These are phyloP conservation scores for Coracias cyanogaster DNA, from an alignment of 2,797 vertebrate species.

Conservation along the genomic window DNA sequence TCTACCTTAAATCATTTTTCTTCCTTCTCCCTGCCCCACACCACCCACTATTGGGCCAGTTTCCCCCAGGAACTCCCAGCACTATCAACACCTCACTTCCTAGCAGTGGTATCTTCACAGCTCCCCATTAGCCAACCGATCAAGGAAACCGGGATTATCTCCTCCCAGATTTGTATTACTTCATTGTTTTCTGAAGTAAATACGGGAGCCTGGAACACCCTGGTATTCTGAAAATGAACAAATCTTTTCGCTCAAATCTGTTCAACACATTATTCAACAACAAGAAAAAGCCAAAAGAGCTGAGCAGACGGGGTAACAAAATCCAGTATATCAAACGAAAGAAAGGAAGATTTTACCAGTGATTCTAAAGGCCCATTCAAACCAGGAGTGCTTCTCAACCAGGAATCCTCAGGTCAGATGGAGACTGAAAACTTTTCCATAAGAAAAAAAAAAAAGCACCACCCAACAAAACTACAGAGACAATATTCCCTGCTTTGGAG, in stretches of 20 bases:
- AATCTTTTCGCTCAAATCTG: background rate
- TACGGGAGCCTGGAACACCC: background rate
- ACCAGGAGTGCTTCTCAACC: background rate
- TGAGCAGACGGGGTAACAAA: background rate
- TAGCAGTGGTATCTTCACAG: background rate
- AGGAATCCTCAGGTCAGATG: background rate
- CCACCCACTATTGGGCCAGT: too few relatives aligned
- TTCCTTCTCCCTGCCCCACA: background rate
- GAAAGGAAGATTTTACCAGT: background rate
- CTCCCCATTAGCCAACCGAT: background rate
- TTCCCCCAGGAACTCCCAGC: background rate
- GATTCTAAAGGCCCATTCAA: background rate
- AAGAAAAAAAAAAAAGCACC: background rate
- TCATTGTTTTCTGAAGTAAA: background rate
- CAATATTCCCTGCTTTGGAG: background rate
- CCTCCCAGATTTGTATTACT: background rate
- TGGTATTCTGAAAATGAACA: background rate
- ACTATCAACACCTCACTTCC: fast-evolving
- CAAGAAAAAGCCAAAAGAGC: background rate
- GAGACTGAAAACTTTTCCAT: background rate
- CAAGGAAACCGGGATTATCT: fast-evolving
- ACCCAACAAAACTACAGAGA: background rate
- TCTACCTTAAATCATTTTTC: background rate
- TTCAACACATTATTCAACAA: fast-evolving
- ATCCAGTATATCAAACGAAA: fast-evolving